A percentile compares a stretch with the other conserved stretches of the same genome.
Evolutionary conservation across 1,140 invertebrate genomes (phyloP).

Genomic region (Atopsyche davidsoni): DNA sequence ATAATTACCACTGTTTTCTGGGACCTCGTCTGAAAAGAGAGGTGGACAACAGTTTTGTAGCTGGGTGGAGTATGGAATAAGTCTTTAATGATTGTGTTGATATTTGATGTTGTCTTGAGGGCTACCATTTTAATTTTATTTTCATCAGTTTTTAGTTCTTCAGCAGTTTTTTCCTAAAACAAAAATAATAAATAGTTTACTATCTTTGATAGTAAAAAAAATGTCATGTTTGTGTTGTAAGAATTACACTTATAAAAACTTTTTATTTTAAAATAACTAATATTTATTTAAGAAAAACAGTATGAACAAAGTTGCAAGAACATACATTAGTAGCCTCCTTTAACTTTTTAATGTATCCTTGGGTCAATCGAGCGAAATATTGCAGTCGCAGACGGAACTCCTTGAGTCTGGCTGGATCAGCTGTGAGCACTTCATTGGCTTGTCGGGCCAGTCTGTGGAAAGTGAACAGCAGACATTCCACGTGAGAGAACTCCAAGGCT

Average conservation of each 20-base stretch:
- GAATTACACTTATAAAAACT: background rate
- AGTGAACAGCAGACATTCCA: slow-evolving; percentile 87
- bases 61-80: slow-evolving; percentile 89
- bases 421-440: slow-evolving; percentile 64
- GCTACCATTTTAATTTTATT: slow-evolving; percentile 82
- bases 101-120: slow-evolving; percentile 86
- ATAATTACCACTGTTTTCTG: slow-evolving; percentile 51
- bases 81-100: slow-evolving; percentile 90
- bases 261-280: too few relatives aligned
- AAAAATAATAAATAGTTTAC: background rate
- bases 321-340: slow-evolving; percentile 67
- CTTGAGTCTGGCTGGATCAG: slow-evolving; percentile 75
- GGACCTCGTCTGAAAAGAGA: slow-evolving; percentile 79
- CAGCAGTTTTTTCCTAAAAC: slow-evolving; percentile 33
- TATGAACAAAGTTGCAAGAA: too few relatives aligned
- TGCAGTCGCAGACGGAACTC: slow-evolving; percentile 84
- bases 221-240: background rate
- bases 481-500: slow-evolving; percentile 83
- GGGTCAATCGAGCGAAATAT: slow-evolving; percentile 87
- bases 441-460: slow-evolving; percentile 85
- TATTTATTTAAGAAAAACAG: too few relatives aligned
- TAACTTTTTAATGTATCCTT: slow-evolving; percentile 89
- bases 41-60: slow-evolving; percentile 77
- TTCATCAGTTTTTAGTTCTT: slow-evolving; percentile 69
- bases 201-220: slow-evolving; percentile 11